phyloP scores from a whole-genome alignment of 2,113 vertebrate genomes.

The Halcyon senegalensis region DNA sequence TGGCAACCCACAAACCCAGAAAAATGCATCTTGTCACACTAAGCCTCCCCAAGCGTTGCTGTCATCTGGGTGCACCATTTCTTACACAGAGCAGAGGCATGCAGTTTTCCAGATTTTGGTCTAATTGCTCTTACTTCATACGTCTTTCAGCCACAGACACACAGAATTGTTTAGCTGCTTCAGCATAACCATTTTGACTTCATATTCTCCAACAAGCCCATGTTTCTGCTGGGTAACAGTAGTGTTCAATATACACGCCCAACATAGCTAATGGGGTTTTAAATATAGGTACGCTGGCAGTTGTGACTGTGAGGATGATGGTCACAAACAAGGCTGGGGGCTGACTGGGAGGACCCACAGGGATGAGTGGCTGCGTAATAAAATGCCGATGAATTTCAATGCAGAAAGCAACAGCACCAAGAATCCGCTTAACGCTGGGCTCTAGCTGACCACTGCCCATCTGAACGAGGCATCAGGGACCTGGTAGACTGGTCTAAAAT shows the following conservation, averaged over 20 bases:
- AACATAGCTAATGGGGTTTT: background rate
- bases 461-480: fast-evolving
- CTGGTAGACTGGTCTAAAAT: background rate
- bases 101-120: conserved; percentile 11
- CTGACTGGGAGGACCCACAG: background rate
- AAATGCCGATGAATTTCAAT: background rate
- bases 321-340: background rate
- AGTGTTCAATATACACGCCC: background rate
- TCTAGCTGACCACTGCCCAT: background rate
- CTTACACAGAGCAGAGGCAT: background rate
- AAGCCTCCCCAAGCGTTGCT: background rate
- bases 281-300: background rate
- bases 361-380: background rate
- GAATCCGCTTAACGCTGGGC: background rate
- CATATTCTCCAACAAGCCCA: background rate
- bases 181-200: conserved; percentile 1
- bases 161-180: background rate
- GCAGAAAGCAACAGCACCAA: background rate
- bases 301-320: background rate
- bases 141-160: background rate
- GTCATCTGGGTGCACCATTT: background rate
- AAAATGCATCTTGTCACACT: background rate
- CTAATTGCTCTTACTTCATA: conserved; percentile 5
- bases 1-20: background rate
- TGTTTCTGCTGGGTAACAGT: background rate